Evolutionary conservation across 2,888 invertebrate genomes (phyloP).

Genomic region (Helicoverpa assulta): DNA sequence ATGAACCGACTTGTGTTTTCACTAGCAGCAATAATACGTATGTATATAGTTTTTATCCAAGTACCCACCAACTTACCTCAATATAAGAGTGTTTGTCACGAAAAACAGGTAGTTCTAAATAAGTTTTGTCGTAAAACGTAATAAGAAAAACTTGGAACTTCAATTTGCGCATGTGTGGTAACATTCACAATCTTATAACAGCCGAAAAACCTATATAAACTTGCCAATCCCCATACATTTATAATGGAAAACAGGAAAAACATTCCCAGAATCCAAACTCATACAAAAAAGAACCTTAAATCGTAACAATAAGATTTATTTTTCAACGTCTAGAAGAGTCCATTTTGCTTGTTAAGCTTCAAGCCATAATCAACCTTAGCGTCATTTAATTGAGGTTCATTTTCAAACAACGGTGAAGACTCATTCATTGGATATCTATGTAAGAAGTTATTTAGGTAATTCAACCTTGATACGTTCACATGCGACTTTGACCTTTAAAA

Average conservation of each 20-base stretch:
- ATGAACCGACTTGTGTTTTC: too few relatives aligned
- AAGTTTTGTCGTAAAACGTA: constrained; percentile 2
- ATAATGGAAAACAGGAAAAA: constrained; percentile 15
- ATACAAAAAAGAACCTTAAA: constrained; percentile 4
- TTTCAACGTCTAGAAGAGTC: neutral
- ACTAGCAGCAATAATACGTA: too few relatives aligned
- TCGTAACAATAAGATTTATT: accelerated
- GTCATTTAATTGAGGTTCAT: neutral
- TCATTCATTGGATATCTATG: constrained; percentile 14
- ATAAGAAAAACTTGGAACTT: constrained; percentile 37
- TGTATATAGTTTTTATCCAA: too few relatives aligned
- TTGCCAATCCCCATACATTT: constrained; percentile 22
- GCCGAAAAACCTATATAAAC: constrained; percentile 42
- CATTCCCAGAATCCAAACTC: neutral
- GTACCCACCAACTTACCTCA: too few relatives aligned
- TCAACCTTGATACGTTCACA: constrained; percentile 4
- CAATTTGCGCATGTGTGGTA: constrained; percentile 26
- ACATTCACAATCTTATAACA: constrained; percentile 9
- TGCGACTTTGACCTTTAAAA: neutral
- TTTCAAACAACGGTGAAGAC: constrained; percentile 16
- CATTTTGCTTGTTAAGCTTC: neutral
- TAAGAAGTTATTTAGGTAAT: constrained; percentile 27
- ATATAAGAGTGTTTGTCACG: too few relatives aligned
- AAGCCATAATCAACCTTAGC: constrained; percentile 16
- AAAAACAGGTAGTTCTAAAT: too few relatives aligned